Evolutionary conservation across 2,113 vertebrate genomes (phyloP).

Genomic region (Ptilorrhoa leucosticta): DNA sequence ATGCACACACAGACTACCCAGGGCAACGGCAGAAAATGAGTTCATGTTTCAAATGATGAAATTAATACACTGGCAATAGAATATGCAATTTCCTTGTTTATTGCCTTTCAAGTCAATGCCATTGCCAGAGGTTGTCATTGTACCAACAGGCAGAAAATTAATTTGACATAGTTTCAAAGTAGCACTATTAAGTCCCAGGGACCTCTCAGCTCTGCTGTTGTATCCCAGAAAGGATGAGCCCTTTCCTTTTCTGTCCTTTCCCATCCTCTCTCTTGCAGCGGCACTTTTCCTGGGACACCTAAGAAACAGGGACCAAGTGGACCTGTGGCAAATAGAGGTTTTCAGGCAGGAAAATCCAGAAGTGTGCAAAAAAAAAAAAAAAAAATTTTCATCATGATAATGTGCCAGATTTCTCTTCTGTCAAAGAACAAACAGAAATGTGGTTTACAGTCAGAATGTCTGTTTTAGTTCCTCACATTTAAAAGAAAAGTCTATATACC

Average conservation of each 20-base stretch:
- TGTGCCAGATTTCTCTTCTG: background rate
- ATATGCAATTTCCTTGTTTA: slow-evolving; percentile 17
- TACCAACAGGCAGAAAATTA: slow-evolving; percentile 17
- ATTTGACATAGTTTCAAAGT: background rate
- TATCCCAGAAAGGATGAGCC: background rate
- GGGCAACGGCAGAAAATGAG: background rate
- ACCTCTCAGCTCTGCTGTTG: background rate
- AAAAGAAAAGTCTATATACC: background rate
- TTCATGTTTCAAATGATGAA: background rate
- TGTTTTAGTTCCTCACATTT: background rate
- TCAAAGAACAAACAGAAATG: background rate
- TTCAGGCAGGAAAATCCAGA: background rate
- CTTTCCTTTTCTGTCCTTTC: background rate
- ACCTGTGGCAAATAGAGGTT: background rate
- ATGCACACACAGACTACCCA: background rate
- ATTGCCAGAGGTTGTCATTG: slow-evolving; percentile 8
- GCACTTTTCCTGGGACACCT: background rate
- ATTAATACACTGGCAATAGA: slow-evolving; percentile 18
- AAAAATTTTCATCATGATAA: background rate
- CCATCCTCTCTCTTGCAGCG: background rate
- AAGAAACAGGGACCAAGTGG: fast-evolving
- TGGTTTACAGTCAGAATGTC: background rate
- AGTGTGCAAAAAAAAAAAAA: fast-evolving
- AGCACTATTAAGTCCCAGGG: background rate
- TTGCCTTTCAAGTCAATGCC: slow-evolving; percentile 1